phyloP scores from a whole-genome alignment of 2,797 vertebrate genomes.

The Pseudocheirus occidentalis region DNA sequence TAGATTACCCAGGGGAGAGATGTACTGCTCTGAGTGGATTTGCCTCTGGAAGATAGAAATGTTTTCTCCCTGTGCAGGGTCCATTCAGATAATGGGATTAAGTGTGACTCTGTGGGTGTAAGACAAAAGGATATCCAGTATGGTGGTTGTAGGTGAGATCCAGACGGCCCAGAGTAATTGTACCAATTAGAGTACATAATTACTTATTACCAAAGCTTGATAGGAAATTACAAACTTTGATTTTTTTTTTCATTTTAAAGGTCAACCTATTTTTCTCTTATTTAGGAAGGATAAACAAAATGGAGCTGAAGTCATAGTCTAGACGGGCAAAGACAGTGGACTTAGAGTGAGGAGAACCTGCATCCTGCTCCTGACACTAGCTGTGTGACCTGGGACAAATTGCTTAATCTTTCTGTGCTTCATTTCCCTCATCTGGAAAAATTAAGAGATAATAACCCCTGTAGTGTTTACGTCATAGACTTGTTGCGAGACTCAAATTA shows the following conservation, averaged over 20 bases:
- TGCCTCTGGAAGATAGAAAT: background rate
- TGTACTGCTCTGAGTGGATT: background rate
- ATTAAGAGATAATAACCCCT: background rate
- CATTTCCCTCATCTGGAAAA: constrained; percentile 9
- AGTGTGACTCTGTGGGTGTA: background rate
- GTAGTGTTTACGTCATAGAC: background rate
- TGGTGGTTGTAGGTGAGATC: background rate
- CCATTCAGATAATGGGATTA: background rate
- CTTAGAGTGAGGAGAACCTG: background rate
- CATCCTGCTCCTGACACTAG: background rate
- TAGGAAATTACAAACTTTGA: constrained; percentile 33
- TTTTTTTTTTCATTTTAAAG: background rate
- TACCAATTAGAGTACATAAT: constrained; percentile 3
- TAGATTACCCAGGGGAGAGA: background rate
- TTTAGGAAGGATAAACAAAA: background rate
- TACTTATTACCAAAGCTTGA: background rate
- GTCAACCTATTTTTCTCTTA: background rate
- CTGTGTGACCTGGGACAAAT: background rate
- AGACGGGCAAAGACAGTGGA: background rate
- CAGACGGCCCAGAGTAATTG: constrained; percentile 12
- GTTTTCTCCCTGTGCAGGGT: background rate
- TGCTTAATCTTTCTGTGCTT: background rate
- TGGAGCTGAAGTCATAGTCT: background rate
- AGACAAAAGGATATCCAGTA: background rate
- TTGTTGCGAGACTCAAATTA: background rate